Percentiles rank a stretch among this genome's conserved stretches.
phyloP scores from a whole-genome alignment of 2,113 vertebrate species.

The Falco punctatus region DNA sequence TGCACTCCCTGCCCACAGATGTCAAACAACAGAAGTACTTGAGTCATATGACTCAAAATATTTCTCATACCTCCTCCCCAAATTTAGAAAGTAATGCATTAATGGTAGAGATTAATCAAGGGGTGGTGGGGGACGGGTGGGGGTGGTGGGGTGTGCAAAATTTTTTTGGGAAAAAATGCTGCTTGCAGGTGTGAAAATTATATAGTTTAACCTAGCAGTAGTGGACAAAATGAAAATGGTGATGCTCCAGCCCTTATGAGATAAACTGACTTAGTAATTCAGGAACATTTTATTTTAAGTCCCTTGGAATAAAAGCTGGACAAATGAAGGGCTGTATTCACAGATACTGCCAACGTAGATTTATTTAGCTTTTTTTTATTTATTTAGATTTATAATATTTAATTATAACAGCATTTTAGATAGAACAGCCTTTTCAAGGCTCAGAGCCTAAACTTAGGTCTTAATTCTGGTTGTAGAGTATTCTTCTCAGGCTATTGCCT shows the following conservation, averaged over 20 bases:
- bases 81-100: background rate
- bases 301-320: background rate
- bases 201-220: background rate
- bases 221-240: background rate
- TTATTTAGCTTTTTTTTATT: background rate
- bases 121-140: too few relatives aligned
- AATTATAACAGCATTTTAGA: background rate
- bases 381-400: too few relatives aligned
- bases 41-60: background rate
- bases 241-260: background rate
- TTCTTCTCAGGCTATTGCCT: background rate
- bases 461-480: background rate
- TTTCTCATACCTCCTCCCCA: background rate
- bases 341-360: background rate
- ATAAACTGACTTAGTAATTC: background rate
- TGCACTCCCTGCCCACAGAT: background rate
- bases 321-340: background rate
- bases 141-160: background rate
- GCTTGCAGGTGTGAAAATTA: background rate
- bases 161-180: rapidly evolving
- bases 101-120: background rate
- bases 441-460: background rate
- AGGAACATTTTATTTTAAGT: background rate
- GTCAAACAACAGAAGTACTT: background rate
- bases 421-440: background rate